Percentiles rank a stretch among this genome's conserved stretches.
These are phyloP conservation scores for cattle (Bos taurus) DNA, from an alignment of 2,113 vertebrate genomes.

Conservation along the genomic window DNA sequence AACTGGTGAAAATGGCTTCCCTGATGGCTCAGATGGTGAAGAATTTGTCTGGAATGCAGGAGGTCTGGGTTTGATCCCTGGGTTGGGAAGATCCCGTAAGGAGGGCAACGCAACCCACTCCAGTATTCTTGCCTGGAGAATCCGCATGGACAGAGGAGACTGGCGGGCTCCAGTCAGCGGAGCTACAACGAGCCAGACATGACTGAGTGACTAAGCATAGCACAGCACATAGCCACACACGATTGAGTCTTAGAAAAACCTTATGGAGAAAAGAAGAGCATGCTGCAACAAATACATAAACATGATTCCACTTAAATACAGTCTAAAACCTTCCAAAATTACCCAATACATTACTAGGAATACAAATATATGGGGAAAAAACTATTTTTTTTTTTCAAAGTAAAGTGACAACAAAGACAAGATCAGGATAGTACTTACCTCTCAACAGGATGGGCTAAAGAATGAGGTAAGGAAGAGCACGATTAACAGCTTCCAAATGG, in stretches of 20 bases:
- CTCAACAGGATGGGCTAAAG: background rate
- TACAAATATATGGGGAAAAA: background rate
- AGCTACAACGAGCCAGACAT: background rate
- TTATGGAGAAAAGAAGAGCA: background rate
- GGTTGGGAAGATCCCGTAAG: background rate
- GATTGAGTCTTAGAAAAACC: background rate
- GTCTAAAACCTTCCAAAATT: background rate
- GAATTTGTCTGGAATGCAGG: background rate
- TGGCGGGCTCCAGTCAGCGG: rapidly evolving
- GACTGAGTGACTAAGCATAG: background rate
- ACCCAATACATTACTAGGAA: background rate
- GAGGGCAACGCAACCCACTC: background rate
- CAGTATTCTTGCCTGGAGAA: background rate
- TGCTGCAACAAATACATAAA: background rate
- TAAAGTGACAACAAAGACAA: background rate
- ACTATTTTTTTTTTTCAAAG: background rate
- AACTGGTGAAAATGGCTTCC: background rate
- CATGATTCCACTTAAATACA: background rate
- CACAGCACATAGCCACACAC: background rate
- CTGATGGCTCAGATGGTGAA: background rate
- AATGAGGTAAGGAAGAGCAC: background rate
- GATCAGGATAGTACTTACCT: background rate
- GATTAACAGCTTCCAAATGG: background rate
- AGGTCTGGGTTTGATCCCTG: background rate
- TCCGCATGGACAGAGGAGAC: background rate